Conservation (phyloP, 2,888 invertebrate genomes). For the Caradrina clavipalpis region DNA sequence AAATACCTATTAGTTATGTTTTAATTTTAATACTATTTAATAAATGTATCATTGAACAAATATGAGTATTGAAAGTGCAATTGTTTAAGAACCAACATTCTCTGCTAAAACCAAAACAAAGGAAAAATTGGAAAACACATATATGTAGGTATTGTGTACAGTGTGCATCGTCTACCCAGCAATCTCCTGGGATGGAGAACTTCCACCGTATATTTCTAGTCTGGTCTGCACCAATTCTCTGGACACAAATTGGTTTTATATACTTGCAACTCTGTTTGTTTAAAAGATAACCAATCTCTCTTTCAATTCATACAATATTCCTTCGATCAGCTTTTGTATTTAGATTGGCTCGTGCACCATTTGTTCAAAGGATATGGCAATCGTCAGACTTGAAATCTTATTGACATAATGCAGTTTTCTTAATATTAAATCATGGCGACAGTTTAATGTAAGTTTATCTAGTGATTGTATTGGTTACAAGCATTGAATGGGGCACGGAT, state of each 20-base stretch:
- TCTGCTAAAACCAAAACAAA: conserved; percentile 33
- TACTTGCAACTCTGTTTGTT: conserved; percentile 56
- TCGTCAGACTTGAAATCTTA: conserved; percentile 26
- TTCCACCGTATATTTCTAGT: conserved; percentile 61
- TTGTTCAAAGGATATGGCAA: conserved; percentile 26
- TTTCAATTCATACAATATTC: conserved; percentile 50
- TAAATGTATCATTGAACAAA: not conserved
- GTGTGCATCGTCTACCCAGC: conserved; percentile 43
- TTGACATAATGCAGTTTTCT: conserved; percentile 31
- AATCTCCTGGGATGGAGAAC: conserved; percentile 63
- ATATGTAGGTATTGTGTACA: conserved; percentile 24
- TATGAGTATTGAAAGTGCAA: not conserved
- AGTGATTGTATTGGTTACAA: conserved; percentile 32
- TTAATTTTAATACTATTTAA: not conserved
- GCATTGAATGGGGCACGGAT: conserved; percentile 19
- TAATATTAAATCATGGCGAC: conserved; percentile 42
- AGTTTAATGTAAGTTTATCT: conserved; percentile 34
- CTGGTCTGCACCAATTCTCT: conserved; percentile 42
- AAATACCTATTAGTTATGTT: not conserved
- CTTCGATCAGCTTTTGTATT: conserved; percentile 35
- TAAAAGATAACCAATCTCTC: conserved; percentile 44
- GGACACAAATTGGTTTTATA: conserved; percentile 62
- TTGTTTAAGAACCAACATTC: not conserved
- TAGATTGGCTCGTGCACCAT: conserved; percentile 21
- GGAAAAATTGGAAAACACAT: conserved; percentile 55